phyloP scores from a whole-genome alignment of 2,888 invertebrate species.

The Chrysodeixis includens region DNA sequence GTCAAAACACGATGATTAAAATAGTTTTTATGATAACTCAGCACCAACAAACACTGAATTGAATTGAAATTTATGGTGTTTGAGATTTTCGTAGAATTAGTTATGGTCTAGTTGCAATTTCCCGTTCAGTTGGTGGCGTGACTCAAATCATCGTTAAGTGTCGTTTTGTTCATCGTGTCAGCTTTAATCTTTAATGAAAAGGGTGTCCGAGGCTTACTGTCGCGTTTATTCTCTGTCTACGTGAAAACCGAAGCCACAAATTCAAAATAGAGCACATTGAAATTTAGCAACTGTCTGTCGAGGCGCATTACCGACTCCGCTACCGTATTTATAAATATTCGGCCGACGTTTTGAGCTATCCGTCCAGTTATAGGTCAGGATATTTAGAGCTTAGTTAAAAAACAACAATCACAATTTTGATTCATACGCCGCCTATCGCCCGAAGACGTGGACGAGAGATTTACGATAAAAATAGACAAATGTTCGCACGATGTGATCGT shows the following conservation, averaged over 20 bases:
- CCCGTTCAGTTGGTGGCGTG: conserved; percentile 40
- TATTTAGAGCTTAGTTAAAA: conserved; percentile 75
- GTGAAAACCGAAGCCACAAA: conserved; percentile 78
- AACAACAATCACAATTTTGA: conserved; percentile 62
- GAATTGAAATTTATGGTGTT: conserved; percentile 24
- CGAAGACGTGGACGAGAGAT: conserved; percentile 27
- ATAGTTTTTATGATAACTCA: conserved; percentile 30
- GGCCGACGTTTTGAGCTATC: conserved; percentile 75
- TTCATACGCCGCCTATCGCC: conserved; percentile 31
- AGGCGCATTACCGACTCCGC: conserved; percentile 80
- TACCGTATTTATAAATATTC: conserved; percentile 87
- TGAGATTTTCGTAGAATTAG: conserved; percentile 28
- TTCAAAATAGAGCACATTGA: conserved; percentile 86
- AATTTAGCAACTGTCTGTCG: conserved; percentile 88
- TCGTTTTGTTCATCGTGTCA: conserved; percentile 46
- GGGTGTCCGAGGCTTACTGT: conserved; percentile 61
- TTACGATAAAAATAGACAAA: conserved; percentile 28
- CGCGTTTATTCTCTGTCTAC: conserved; percentile 72
- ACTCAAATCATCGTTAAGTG: conserved; percentile 39
- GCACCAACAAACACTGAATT: conserved; percentile 19
- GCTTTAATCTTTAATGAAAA: conserved; percentile 56
- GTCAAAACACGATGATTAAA: conserved; percentile 42
- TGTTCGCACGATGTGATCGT: conserved; percentile 10
- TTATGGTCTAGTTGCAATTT: conserved; percentile 40
- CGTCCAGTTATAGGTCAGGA: conserved; percentile 69